Evolutionary conservation across 2,888 invertebrate species (phyloP).

Genomic region (Formica aserva): DNA sequence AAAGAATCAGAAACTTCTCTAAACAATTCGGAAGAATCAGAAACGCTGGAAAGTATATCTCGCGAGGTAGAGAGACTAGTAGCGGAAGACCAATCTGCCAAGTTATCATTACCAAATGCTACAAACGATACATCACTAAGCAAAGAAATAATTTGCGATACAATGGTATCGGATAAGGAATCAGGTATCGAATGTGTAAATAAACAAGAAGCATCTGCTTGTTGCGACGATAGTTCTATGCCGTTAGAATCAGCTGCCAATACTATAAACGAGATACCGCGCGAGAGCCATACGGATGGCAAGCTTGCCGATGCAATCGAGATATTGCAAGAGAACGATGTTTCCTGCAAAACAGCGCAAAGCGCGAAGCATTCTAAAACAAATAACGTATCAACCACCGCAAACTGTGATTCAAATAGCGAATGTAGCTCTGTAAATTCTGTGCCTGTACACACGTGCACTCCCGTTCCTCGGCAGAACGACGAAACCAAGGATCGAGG

Average conservation of each 20-base stretch:
- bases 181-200: background rate
- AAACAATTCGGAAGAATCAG: slow-evolving; percentile 74
- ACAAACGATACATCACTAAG: background rate
- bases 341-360: slow-evolving; percentile 21
- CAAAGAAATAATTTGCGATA: slow-evolving; percentile 5
- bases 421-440: slow-evolving; percentile 40
- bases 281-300: background rate
- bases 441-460: slow-evolving; percentile 20
- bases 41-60: slow-evolving; percentile 83
- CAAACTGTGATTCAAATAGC: slow-evolving; percentile 47
- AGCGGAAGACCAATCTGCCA: slow-evolving; percentile 60
- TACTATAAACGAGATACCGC: background rate
- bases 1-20: background rate
- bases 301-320: slow-evolving; percentile 33
- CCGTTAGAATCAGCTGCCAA: background rate
- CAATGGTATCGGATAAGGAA: background rate
- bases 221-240: background rate
- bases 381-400: slow-evolving; percentile 8
- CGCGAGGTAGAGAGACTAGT: slow-evolving; percentile 81
- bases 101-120: background rate
- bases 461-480: background rate
- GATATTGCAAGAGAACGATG: background rate
- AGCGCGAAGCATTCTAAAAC: slow-evolving; percentile 16
- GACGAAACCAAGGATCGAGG: slow-evolving; percentile 8
- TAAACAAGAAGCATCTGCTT: slow-evolving; percentile 1